These are phyloP conservation scores for Xestia rhomboidea DNA, from an alignment of 2,888 invertebrate species.

Conservation along the genomic window DNA sequence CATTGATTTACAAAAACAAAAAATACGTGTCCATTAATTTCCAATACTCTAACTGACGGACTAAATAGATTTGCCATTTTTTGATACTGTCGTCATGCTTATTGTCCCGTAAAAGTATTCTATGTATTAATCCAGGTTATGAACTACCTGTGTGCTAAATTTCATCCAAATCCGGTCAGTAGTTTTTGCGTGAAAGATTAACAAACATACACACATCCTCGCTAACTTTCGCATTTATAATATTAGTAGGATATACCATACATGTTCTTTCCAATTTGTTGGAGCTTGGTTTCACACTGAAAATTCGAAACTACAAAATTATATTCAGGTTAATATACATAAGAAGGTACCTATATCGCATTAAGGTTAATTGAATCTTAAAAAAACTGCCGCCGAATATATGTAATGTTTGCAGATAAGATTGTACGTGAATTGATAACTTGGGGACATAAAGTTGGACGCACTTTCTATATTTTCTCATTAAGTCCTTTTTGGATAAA, in stretches of 20 bases:
- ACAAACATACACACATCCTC: background rate
- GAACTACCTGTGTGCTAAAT: too few relatives aligned
- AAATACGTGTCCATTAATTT: too few relatives aligned
- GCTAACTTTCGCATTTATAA: background rate
- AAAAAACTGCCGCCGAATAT: slow-evolving; percentile 23
- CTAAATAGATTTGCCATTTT: too few relatives aligned
- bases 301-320: slow-evolving; percentile 12
- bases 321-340: slow-evolving; percentile 5
- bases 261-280: background rate
- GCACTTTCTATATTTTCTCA: slow-evolving; percentile 17
- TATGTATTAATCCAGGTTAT: too few relatives aligned
- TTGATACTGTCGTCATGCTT: too few relatives aligned
- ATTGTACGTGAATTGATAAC: background rate
- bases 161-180: too few relatives aligned
- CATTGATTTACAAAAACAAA: too few relatives aligned
- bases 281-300: background rate
- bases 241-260: background rate
- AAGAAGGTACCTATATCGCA: background rate
- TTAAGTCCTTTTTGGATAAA: background rate
- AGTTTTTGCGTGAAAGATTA: too few relatives aligned
- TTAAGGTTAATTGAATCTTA: slow-evolving; percentile 44
- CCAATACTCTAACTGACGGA: too few relatives aligned
- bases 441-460: background rate
- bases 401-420: slow-evolving; percentile 12
- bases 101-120: too few relatives aligned